phyloP scores from a whole-genome alignment of 2,797 vertebrate species.

The Euphonia xanthogaster region DNA sequence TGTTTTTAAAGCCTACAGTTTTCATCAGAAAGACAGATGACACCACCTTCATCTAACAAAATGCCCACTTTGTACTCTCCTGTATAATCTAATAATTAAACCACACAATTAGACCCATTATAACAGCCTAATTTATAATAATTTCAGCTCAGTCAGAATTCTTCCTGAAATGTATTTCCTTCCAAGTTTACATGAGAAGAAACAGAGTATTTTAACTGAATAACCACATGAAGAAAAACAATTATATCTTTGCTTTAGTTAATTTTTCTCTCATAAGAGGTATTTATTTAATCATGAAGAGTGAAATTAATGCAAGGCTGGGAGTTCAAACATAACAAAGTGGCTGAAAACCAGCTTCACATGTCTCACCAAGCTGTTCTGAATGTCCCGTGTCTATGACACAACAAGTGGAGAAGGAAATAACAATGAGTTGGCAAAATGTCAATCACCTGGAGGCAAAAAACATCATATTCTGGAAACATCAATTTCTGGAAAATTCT shows the following conservation, averaged over 20 bases:
- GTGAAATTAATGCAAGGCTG: constrained; percentile 36
- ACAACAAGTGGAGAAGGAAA: neutral
- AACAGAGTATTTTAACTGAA: constrained; percentile 51
- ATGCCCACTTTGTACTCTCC: neutral
- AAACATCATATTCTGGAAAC: neutral
- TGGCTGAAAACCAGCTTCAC: neutral
- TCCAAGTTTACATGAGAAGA: constrained; percentile 61
- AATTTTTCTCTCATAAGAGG: constrained; percentile 41
- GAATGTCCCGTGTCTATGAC: neutral
- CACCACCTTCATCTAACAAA: neutral
- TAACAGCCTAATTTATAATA: constrained; percentile 13
- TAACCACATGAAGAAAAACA: constrained; percentile 13
- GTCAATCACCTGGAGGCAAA: neutral
- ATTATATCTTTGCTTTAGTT: constrained; percentile 45
- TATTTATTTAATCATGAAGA: constrained; percentile 42
- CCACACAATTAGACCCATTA: constrained; percentile 14
- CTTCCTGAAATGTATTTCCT: constrained; percentile 49
- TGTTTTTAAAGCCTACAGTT: neutral
- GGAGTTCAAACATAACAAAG: neutral
- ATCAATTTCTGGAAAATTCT: neutral
- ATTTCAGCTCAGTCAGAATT: constrained; percentile 47
- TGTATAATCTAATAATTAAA: constrained; percentile 57
- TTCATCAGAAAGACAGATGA: neutral
- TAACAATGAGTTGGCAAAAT: neutral
- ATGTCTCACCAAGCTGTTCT: neutral